phyloP scores from a whole-genome alignment of 2,113 vertebrate species.

The Campylomormyrus tamandua region DNA sequence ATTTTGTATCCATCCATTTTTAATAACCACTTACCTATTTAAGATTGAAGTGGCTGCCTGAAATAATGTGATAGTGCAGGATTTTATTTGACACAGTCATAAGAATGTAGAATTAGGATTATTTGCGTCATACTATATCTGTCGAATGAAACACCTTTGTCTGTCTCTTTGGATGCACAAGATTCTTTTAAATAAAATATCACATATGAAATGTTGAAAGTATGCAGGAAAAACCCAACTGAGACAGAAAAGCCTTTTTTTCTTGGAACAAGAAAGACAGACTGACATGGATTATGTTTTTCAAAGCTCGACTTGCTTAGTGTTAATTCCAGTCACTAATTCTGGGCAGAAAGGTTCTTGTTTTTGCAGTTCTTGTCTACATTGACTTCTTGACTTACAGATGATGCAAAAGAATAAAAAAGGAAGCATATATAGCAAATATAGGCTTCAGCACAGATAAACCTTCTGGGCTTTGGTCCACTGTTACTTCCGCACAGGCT shows the following conservation, averaged over 20 bases:
- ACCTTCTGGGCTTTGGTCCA: background rate
- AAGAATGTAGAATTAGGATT: background rate
- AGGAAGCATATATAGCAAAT: background rate
- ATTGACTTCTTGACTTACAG: background rate
- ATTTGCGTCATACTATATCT: background rate
- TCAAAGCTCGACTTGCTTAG: background rate
- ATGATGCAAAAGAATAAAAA: background rate
- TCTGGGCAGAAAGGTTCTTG: background rate
- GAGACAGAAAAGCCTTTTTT: background rate
- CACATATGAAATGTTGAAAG: background rate
- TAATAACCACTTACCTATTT: conserved; percentile 1
- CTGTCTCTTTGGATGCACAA: background rate
- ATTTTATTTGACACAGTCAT: background rate
- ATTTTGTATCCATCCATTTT: background rate
- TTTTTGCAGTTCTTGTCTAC: background rate
- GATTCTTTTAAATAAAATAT: background rate
- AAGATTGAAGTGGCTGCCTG: background rate
- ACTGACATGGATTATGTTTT: background rate
- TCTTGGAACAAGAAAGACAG: background rate
- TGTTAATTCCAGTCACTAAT: background rate
- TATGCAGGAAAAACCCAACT: background rate
- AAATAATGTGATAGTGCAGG: background rate
- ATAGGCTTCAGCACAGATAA: background rate
- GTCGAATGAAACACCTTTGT: background rate
- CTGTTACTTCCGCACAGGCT: background rate